phyloP scores from a whole-genome alignment of 1,140 invertebrate genomes.

The Amphibalanus amphitrite region DNA sequence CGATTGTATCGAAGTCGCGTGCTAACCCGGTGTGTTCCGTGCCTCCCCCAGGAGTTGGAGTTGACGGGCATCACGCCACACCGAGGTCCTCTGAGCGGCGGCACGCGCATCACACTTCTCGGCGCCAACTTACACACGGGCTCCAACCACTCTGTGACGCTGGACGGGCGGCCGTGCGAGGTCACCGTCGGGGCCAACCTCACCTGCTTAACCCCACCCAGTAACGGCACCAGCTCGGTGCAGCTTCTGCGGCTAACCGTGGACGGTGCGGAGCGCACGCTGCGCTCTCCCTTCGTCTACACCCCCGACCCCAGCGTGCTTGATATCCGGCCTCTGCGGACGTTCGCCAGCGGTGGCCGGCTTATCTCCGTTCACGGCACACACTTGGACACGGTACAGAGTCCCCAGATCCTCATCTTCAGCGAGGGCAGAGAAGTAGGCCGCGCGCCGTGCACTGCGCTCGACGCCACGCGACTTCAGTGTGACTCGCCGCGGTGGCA shows the following conservation, averaged over 20 bases:
- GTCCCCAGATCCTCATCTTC: slow-evolving; percentile 17
- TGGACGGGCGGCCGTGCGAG: slow-evolving; percentile 73
- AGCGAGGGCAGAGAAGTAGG: slow-evolving; percentile 15
- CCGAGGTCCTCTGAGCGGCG: slow-evolving; percentile 79
- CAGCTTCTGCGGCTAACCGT: slow-evolving; percentile 39
- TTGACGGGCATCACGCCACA: slow-evolving; percentile 61
- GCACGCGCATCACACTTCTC: slow-evolving; percentile 74
- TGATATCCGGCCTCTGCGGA: slow-evolving; percentile 73
- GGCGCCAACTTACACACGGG: slow-evolving; percentile 88
- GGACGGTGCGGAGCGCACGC: slow-evolving; percentile 59
- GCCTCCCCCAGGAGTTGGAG: slow-evolving; percentile 40
- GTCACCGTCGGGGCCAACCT: slow-evolving; percentile 33
- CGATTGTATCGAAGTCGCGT: too few species aligned
- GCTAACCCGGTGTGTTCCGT: not conserved
- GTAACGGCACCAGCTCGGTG: slow-evolving; percentile 7
- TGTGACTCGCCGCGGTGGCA: slow-evolving; percentile 28
- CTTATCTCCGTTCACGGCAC: slow-evolving; percentile 84
- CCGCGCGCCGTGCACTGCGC: slow-evolving; percentile 26
- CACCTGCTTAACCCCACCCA: slow-evolving; percentile 10
- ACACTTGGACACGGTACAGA: slow-evolving; percentile 60
- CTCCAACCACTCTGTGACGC: slow-evolving; percentile 60
- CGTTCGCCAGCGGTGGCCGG: slow-evolving; percentile 78
- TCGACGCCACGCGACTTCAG: slow-evolving; percentile 28
- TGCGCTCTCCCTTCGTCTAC: slow-evolving; percentile 61
- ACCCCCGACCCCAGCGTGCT: slow-evolving; percentile 79